Percentiles rank a stretch among this genome's conserved stretches.
Conservation (phyloP, 2,888 invertebrate genomes). For the Andrena marginata region DNA sequence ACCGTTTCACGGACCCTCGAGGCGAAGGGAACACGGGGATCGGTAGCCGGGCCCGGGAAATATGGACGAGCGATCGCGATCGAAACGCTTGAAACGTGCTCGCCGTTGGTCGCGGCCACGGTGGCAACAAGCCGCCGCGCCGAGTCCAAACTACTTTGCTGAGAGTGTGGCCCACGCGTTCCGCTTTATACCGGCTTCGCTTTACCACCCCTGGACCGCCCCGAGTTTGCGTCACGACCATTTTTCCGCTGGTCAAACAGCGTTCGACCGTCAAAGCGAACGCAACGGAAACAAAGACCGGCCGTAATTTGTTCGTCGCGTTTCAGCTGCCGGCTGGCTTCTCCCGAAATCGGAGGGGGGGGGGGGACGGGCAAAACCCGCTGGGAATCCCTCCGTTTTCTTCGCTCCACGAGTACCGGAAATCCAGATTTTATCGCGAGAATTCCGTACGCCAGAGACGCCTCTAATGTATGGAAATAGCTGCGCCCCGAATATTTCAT, state of each 20-base stretch:
- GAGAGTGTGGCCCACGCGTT: conserved; percentile 21
- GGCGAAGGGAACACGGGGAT: conserved; percentile 12
- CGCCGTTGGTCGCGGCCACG: conserved; percentile 35
- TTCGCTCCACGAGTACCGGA: not conserved
- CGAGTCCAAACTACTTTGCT: conserved; percentile 24
- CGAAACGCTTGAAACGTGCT: conserved; percentile 55
- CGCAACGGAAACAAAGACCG: conserved; percentile 13
- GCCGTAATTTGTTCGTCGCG: not conserved
- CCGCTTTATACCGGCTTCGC: conserved; percentile 10
- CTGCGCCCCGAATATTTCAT: conserved; percentile 3
- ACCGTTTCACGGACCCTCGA: not conserved
- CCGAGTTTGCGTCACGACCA: conserved; percentile 28
- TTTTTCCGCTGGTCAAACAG: conserved; percentile 46
- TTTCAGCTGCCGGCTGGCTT: conserved; percentile 1
- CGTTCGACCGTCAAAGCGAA: conserved; percentile 23
- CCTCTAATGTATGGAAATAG: conserved; percentile 13
- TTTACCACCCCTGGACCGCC: conserved; percentile 14
- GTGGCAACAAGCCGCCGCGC: conserved; percentile 55
- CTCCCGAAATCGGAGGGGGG: not conserved
- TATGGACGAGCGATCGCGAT: conserved; percentile 52
- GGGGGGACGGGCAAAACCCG: not conserved
- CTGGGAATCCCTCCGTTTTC: not conserved
- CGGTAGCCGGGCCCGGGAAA: not conserved
- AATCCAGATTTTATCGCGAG: conserved; percentile 15
- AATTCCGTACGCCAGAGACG: conserved; percentile 18